phyloP scores from a whole-genome alignment of 2,797 vertebrate species.

The Macropus fuliginosus region DNA sequence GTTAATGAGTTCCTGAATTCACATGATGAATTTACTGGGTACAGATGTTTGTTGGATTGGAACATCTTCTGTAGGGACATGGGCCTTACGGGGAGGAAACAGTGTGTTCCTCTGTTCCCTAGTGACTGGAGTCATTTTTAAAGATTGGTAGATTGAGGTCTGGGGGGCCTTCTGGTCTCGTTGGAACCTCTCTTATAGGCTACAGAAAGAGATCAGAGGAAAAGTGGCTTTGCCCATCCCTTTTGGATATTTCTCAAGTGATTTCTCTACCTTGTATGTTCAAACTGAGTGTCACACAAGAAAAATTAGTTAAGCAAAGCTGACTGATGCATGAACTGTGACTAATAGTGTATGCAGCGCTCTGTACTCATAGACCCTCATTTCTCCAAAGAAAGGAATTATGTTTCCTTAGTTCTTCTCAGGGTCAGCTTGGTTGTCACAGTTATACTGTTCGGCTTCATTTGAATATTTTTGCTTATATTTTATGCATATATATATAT shows the following conservation, averaged over 20 bases:
- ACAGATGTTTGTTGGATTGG: not conserved
- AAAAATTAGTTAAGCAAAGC: not conserved
- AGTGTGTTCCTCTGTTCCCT: not conserved
- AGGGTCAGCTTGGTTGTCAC: not conserved
- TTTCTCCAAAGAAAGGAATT: not conserved
- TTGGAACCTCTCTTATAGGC: not conserved
- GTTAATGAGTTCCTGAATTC: not conserved
- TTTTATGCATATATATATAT: too few relatives aligned
- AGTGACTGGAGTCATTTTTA: not conserved
- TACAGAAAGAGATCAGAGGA: not conserved
- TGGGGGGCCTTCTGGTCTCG: not conserved
- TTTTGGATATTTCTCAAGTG: not conserved
- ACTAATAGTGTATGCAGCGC: not conserved
- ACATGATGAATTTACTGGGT: not conserved
- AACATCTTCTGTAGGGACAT: not conserved
- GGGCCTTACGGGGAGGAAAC: not conserved
- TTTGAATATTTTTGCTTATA: not conserved
- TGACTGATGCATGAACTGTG: not conserved
- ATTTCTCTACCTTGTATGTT: not conserved
- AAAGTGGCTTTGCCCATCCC: not conserved
- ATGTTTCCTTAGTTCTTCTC: not conserved
- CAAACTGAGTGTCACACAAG: not conserved
- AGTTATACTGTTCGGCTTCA: not conserved
- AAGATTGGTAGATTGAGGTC: not conserved
- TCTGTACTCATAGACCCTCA: not conserved